Conservation (phyloP, 1,140 invertebrate species). For the Heliconius nattereri region DNA sequence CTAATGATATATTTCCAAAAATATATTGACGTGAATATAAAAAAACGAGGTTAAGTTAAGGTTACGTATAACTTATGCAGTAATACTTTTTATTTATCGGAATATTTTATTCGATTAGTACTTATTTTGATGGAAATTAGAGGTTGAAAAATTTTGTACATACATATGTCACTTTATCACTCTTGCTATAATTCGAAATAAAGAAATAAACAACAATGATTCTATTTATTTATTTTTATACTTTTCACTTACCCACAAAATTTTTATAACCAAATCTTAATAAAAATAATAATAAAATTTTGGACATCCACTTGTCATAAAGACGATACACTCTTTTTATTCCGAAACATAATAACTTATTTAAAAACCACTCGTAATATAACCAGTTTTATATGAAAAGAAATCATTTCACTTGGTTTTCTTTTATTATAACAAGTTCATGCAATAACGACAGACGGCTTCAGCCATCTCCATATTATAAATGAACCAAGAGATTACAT, state of each 20-base stretch:
- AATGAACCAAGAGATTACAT: slow-evolving; percentile 11
- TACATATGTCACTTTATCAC: too few relatives aligned
- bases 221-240: neutral
- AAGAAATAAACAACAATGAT: neutral
- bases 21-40: neutral
- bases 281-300: neutral
- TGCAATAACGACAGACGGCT: slow-evolving; percentile 6
- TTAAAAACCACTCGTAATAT: slow-evolving; percentile 1
- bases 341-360: neutral
- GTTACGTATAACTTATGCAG: too few relatives aligned
- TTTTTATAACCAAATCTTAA: neutral
- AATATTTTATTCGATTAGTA: too few relatives aligned
- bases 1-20: slow-evolving; percentile 10
- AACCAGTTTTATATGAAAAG: slow-evolving; percentile 12
- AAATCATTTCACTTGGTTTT: neutral
- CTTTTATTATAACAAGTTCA: neutral
- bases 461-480: neutral
- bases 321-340: neutral
- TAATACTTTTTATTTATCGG: too few relatives aligned
- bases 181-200: neutral
- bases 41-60: neutral
- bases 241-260: neutral
- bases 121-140: too few relatives aligned
- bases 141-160: too few relatives aligned
- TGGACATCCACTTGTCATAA: neutral